Evolutionary conservation across 2,113 vertebrate genomes (phyloP).

Genomic region (Lanius ludovicianus): DNA sequence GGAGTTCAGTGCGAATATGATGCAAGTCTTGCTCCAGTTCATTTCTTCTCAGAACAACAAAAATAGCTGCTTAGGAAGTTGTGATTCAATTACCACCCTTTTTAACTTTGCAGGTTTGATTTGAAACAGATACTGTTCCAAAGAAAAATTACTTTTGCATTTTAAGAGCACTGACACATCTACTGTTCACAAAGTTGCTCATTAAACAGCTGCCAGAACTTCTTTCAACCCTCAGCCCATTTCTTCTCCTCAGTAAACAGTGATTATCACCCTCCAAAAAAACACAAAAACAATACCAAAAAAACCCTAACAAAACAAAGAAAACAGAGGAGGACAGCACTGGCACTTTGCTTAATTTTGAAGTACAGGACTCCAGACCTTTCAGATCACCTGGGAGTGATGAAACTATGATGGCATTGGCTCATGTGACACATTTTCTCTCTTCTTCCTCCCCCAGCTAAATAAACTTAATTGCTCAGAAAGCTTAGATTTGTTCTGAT

Average conservation of each 20-base stretch:
- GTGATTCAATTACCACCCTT: background rate
- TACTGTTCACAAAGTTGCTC: background rate
- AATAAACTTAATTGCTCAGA: background rate
- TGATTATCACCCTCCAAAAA: background rate
- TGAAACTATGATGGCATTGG: background rate
- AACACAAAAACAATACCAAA: background rate
- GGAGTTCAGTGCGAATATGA: background rate
- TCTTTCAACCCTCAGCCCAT: background rate
- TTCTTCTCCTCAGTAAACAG: background rate
- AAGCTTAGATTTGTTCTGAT: background rate
- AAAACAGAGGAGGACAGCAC: background rate
- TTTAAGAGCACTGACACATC: background rate
- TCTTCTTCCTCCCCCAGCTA: accelerated
- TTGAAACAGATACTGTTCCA: background rate
- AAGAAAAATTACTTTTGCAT: background rate
- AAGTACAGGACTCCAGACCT: background rate
- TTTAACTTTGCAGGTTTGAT: background rate
- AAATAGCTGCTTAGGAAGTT: background rate
- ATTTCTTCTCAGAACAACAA: background rate
- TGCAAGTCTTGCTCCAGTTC: background rate
- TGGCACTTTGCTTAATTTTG: background rate
- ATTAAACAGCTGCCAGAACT: background rate
- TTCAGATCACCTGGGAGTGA: background rate
- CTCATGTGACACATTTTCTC: background rate
- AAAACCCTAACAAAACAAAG: background rate